These are phyloP conservation scores for Vulpes vulpes DNA, from an alignment of 2,113 vertebrate genomes.

Conservation along the genomic window DNA sequence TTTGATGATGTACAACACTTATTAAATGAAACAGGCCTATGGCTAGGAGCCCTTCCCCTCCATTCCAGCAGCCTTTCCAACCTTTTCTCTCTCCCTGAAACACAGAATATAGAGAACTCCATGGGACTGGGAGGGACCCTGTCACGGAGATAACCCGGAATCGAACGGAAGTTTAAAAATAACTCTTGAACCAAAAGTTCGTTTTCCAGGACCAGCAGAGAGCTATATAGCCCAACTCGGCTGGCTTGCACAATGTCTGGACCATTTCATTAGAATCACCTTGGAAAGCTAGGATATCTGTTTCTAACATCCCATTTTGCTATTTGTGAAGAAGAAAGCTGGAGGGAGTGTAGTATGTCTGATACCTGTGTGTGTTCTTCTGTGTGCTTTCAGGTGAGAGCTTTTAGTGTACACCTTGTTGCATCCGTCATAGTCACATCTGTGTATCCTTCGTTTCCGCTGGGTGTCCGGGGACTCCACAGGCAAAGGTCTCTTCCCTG, in stretches of 20 bases:
- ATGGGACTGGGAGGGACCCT: background rate
- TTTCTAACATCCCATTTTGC: background rate
- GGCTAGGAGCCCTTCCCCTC: too few relatives aligned
- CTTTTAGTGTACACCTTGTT: slow-evolving; percentile 99
- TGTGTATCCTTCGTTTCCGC: slow-evolving; percentile 96
- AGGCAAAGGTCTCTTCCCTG: slow-evolving; percentile 93
- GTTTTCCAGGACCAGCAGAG: background rate
- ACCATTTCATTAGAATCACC: background rate
- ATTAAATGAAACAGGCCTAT: background rate
- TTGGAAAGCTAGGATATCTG: background rate
- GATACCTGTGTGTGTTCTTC: slow-evolving; percentile 97
- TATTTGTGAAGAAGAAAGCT: background rate
- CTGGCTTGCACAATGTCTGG: background rate
- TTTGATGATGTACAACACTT: background rate
- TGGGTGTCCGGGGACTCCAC: slow-evolving; percentile 96
- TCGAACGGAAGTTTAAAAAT: background rate
- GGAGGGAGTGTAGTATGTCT: background rate
- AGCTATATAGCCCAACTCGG: background rate
- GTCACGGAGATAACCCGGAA: background rate
- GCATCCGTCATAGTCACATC: slow-evolving; percentile 97
- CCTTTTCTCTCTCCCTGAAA: background rate
- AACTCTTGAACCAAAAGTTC: background rate
- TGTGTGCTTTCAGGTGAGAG: slow-evolving; percentile 98
- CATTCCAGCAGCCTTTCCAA: rapidly evolving
- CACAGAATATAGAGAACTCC: background rate